phyloP scores from a whole-genome alignment of 2,113 vertebrate genomes.

The Madoqua kirkii region DNA sequence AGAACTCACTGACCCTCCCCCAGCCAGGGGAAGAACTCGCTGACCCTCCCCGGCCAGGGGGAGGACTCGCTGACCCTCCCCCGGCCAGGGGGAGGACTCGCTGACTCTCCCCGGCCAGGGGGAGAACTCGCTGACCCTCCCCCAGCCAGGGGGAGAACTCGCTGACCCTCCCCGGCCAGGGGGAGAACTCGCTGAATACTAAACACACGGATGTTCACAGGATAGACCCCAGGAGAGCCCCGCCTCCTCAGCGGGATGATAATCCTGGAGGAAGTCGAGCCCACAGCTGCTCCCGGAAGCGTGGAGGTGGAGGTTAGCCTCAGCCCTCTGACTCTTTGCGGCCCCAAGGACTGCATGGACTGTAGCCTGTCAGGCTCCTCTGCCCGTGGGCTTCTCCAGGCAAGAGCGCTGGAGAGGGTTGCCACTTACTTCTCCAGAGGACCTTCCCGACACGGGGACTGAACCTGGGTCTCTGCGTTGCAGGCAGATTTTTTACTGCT shows the following conservation, averaged over 20 bases:
- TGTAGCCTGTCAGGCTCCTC: neutral
- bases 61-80: too few relatives aligned
- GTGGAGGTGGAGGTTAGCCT: neutral
- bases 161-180: accelerated
- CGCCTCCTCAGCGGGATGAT: accelerated
- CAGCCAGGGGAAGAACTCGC: too few relatives aligned
- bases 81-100: too few relatives aligned
- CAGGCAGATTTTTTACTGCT: neutral
- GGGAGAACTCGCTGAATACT: neutral
- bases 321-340: neutral
- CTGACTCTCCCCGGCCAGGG: too few relatives aligned
- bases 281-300: neutral
- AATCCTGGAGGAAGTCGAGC: accelerated
- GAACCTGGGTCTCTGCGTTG: neutral
- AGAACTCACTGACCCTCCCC: too few relatives aligned
- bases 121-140: neutral
- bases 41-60: too few relatives aligned
- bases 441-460: neutral
- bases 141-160: too few relatives aligned
- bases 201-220: neutral
- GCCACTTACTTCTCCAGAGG: neutral
- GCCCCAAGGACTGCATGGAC: neutral
- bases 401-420: neutral
- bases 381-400: neutral
- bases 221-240: accelerated